phyloP scores from a whole-genome alignment of 1,140 invertebrate species.

The Laupala kohalensis region DNA sequence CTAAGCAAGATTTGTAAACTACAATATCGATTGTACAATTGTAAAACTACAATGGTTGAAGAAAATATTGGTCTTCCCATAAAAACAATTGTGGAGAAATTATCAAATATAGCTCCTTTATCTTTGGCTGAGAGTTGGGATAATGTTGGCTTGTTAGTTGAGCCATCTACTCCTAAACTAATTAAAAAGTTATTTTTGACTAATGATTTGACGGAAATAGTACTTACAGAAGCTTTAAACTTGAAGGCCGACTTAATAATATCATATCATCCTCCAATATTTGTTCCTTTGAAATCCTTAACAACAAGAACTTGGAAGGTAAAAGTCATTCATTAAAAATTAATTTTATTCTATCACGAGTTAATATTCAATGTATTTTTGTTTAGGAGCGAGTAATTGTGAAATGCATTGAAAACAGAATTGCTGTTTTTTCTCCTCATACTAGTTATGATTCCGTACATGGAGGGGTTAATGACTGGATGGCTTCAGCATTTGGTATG shows the following conservation, averaged over 20 bases:
- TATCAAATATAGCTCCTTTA: slow-evolving; percentile 58
- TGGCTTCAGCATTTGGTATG: slow-evolving; percentile 59
- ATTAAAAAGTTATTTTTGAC: slow-evolving; percentile 69
- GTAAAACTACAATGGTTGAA: too few relatives aligned
- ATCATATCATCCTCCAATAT: slow-evolving; percentile 93
- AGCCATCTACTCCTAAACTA: slow-evolving; percentile 49
- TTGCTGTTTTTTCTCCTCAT: slow-evolving; percentile 88
- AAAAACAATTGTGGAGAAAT: slow-evolving; percentile 39
- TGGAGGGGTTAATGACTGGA: slow-evolving; percentile 87
- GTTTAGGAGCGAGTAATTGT: slow-evolving; percentile 63
- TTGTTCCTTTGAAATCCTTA: slow-evolving; percentile 67
- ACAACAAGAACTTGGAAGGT: slow-evolving; percentile 60
- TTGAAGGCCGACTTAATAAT: slow-evolving; percentile 65
- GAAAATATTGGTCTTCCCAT: slow-evolving; percentile 34
- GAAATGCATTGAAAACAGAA: slow-evolving; percentile 68
- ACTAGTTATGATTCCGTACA: slow-evolving; percentile 72
- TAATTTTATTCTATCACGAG: slow-evolving; percentile 5
- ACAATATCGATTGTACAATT: too few relatives aligned
- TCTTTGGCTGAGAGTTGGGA: slow-evolving; percentile 79
- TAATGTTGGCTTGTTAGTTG: slow-evolving; percentile 84
- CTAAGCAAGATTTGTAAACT: too few relatives aligned
- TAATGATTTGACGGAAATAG: slow-evolving; percentile 84
- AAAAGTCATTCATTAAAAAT: slow-evolving; percentile 16
- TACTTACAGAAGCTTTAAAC: slow-evolving; percentile 69
- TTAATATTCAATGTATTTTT: slow-evolving; percentile 12